These are phyloP conservation scores for Chelmon rostratus DNA, from an alignment of 2,797 vertebrate species.

Conservation along the genomic window DNA sequence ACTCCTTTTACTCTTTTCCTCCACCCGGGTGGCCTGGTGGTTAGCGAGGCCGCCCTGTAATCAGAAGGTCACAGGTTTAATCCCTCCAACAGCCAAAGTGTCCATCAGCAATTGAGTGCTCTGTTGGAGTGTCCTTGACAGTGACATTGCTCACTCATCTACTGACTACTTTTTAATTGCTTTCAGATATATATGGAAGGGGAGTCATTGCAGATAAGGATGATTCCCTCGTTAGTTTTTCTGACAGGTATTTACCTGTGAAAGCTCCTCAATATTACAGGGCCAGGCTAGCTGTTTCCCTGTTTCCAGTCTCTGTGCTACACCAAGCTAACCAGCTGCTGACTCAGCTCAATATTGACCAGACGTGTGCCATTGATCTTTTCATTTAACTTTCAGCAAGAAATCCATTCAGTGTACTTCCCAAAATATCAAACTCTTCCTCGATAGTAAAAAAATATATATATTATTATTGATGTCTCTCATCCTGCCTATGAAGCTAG, in stretches of 20 bases:
- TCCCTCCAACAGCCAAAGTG: constrained; percentile 46
- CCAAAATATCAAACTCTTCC: too few relatives aligned
- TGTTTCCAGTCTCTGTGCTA: too few relatives aligned
- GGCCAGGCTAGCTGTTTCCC: too few relatives aligned
- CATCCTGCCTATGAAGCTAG: too few relatives aligned
- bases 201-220: background rate
- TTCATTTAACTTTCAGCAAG: too few relatives aligned
- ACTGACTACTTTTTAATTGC: constrained; percentile 29
- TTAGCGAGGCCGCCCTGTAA: constrained; percentile 41
- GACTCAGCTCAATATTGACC: too few relatives aligned
- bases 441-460: too few relatives aligned
- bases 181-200: constrained; percentile 2
- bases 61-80: constrained; percentile 69
- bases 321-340: too few relatives aligned
- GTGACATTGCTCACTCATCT: constrained; percentile 57
- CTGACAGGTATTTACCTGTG: background rate
- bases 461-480: too few relatives aligned
- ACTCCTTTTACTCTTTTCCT: constrained; percentile 55
- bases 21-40: constrained; percentile 49
- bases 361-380: too few relatives aligned
- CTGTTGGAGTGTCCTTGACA: constrained; percentile 56
- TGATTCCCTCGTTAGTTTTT: background rate
- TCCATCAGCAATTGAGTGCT: constrained; percentile 36
- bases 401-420: too few relatives aligned
- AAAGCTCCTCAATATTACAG: background rate